phyloP scores from a whole-genome alignment of 2,113 vertebrate genomes.

The Callospermophilus lateralis region DNA sequence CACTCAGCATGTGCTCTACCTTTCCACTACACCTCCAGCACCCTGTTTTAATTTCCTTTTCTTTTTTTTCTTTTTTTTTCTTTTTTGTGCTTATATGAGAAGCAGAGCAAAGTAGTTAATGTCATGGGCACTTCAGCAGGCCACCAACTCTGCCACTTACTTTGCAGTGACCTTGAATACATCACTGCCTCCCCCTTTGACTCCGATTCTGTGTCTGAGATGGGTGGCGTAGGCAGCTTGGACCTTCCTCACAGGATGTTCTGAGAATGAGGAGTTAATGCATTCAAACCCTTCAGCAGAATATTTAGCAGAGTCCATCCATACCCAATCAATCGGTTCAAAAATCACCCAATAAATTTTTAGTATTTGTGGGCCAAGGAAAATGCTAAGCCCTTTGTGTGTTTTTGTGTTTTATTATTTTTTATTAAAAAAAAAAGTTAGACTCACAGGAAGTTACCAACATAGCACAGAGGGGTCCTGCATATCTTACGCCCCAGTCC shows the following conservation, averaged over 20 bases:
- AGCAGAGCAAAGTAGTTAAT: accelerated
- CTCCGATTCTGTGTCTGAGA: not conserved
- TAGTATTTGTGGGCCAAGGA: not conserved
- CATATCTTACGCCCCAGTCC: not conserved
- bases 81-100: not conserved
- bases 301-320: not conserved
- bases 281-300: too few species aligned
- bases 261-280: not conserved
- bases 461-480: not conserved
- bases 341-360: not conserved
- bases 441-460: not conserved
- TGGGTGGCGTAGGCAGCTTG: not conserved
- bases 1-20: not conserved
- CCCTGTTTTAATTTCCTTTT: not conserved
- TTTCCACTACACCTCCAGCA: too few species aligned
- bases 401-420: not conserved
- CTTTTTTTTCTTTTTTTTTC: too few species aligned
- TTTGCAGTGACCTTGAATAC: too few species aligned
- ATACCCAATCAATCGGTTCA: not conserved
- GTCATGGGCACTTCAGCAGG: not conserved
- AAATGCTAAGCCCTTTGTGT: not conserved
- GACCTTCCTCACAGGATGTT: not conserved
- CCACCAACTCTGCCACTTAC: not conserved
- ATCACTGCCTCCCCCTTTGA: not conserved
- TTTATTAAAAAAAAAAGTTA: not conserved